Evolutionary conservation across 1,140 invertebrate genomes (phyloP).

Genomic region (Drosophila repletoides): DNA sequence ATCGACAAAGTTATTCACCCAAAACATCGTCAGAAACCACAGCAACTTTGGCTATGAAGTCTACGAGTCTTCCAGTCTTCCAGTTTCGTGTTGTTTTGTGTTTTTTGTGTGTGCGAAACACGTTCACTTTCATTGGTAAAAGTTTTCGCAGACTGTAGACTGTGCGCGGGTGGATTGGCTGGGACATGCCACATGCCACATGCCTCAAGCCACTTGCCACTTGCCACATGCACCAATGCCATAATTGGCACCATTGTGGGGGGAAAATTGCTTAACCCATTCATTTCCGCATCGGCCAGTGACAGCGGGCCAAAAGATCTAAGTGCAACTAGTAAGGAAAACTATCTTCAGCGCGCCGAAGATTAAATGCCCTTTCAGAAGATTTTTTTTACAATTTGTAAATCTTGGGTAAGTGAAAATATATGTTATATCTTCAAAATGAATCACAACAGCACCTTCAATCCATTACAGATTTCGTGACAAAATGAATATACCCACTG

Average conservation of each 20-base stretch:
- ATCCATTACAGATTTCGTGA: too few relatives aligned
- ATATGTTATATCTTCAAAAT: too few relatives aligned
- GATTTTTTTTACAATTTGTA: too few relatives aligned
- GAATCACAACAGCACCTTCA: too few relatives aligned
- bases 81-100: background rate
- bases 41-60: slow-evolving; percentile 8
- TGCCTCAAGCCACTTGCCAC: background rate
- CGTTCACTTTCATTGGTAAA: slow-evolving; percentile 76
- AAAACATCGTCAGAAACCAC: slow-evolving; percentile 37
- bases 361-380: too few relatives aligned
- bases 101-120: slow-evolving; percentile 43
- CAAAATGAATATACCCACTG: too few relatives aligned
- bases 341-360: too few relatives aligned
- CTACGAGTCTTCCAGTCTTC: background rate
- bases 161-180: slow-evolving; percentile 34
- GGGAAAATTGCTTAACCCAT: slow-evolving; percentile 6
- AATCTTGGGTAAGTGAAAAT: too few relatives aligned
- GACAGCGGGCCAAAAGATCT: background rate
- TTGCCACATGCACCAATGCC: slow-evolving; percentile 23
- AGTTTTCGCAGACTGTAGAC: slow-evolving; percentile 32
- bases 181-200: slow-evolving; percentile 1
- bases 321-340: too few relatives aligned
- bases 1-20: slow-evolving; percentile 77
- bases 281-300: slow-evolving; percentile 17
- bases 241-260: slow-evolving; percentile 19